phyloP scores from a whole-genome alignment of 2,888 invertebrate genomes.

The Lepidocyrtoides sp. region DNA sequence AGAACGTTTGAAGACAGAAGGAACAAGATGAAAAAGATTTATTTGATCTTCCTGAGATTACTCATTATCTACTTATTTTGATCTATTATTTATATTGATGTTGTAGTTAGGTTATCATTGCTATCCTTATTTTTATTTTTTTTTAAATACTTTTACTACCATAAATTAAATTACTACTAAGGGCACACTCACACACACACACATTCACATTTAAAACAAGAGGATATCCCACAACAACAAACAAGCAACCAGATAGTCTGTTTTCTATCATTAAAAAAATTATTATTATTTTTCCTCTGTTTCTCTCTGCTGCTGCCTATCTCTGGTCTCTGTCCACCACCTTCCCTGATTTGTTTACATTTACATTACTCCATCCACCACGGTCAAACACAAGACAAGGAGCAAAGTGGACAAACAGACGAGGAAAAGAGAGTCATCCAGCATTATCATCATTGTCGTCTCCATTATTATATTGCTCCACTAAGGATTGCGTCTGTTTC shows the following conservation, averaged over 20 bases:
- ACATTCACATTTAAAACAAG: background rate
- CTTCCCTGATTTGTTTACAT: background rate
- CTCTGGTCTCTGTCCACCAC: background rate
- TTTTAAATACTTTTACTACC: background rate
- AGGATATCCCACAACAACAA: background rate
- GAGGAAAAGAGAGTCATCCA: conserved; percentile 49
- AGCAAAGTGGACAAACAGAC: conserved; percentile 50
- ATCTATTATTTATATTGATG: background rate
- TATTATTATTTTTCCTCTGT: background rate
- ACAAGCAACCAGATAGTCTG: background rate
- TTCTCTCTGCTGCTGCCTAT: background rate
- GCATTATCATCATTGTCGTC: conserved; percentile 32
- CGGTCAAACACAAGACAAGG: background rate
- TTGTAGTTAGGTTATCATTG: background rate
- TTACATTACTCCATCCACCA: conserved; percentile 50
- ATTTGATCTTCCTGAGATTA: background rate
- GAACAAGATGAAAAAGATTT: background rate
- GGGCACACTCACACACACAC: conserved; percentile 2
- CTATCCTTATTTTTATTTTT: background rate
- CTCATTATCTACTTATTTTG: background rate
- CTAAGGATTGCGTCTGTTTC: too few relatives aligned
- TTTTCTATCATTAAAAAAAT: too few relatives aligned
- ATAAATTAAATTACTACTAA: background rate
- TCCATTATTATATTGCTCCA: background rate
- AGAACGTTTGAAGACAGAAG: background rate